These are phyloP conservation scores for Lontra canadensis DNA, from an alignment of 2,113 vertebrate species.

Conservation along the genomic window DNA sequence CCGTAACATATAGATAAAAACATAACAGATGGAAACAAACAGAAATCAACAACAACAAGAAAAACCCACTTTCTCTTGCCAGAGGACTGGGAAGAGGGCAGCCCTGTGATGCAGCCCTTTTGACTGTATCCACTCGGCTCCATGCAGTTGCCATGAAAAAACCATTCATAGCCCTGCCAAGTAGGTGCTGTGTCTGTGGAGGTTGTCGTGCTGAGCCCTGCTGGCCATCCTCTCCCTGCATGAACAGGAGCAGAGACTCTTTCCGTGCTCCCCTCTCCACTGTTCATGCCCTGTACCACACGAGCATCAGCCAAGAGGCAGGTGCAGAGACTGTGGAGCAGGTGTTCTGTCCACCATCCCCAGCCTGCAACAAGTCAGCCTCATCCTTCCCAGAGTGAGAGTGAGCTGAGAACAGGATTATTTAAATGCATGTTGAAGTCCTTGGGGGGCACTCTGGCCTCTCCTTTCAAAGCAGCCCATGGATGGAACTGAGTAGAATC, in stretches of 20 bases:
- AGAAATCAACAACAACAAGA: not conserved
- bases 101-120: not conserved
- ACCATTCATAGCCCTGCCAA: not conserved
- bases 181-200: not conserved
- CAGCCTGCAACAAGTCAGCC: not conserved
- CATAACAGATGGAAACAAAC: not conserved
- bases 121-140: rapidly evolving
- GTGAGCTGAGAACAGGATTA: not conserved
- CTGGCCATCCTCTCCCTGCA: rapidly evolving
- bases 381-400: not conserved
- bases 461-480: not conserved
- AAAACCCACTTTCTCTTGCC: not conserved
- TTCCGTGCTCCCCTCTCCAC: not conserved
- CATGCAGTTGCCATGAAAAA: not conserved
- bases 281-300: not conserved
- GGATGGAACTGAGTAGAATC: not conserved
- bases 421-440: not conserved
- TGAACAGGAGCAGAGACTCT: not conserved
- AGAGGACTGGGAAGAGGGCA: not conserved
- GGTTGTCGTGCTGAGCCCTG: not conserved
- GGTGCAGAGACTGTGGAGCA: no score
- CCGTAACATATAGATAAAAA: not conserved
- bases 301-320: not conserved
- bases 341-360: no score
- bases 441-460: not conserved